phyloP scores from a whole-genome alignment of 64 coral and sea anemone genomes.

The Platygyra sinensis region DNA sequence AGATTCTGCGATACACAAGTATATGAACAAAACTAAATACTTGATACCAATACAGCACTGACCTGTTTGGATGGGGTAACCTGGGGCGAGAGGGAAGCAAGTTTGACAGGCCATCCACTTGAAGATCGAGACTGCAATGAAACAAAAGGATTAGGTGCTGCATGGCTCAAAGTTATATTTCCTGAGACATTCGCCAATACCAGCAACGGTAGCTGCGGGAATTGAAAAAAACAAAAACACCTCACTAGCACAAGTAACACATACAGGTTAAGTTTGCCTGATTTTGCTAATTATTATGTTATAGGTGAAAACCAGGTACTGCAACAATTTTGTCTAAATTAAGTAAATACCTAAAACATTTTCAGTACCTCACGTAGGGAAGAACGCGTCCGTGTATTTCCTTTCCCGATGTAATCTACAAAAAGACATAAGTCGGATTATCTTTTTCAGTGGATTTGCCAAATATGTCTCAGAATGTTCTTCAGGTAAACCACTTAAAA shows the following conservation, averaged over 20 bases:
- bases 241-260: too few relatives aligned
- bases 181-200: too few relatives aligned
- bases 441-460: too few relatives aligned
- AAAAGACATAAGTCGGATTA: background rate
- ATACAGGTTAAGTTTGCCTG: too few relatives aligned
- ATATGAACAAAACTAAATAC: background rate
- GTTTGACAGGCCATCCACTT: background rate
- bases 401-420: constrained; percentile 33
- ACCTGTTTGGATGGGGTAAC: constrained; percentile 64
- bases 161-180: too few relatives aligned
- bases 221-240: too few relatives aligned
- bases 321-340: background rate
- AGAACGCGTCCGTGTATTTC: constrained; percentile 18
- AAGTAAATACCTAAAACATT: background rate
- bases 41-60: background rate
- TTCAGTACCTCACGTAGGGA: constrained; percentile 22
- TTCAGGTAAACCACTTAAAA: too few relatives aligned
- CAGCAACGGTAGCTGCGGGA: too few relatives aligned
- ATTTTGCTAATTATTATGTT: background rate
- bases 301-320: background rate
- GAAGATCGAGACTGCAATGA: constrained; percentile 35
- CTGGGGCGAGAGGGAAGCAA: constrained; percentile 54
- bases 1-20: background rate
- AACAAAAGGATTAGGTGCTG: background rate
- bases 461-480: too few relatives aligned